A percentile compares a stretch with the other conserved stretches of the same genome.
phyloP scores from a whole-genome alignment of 1,140 invertebrate genomes.

The Papilio polyxenes region DNA sequence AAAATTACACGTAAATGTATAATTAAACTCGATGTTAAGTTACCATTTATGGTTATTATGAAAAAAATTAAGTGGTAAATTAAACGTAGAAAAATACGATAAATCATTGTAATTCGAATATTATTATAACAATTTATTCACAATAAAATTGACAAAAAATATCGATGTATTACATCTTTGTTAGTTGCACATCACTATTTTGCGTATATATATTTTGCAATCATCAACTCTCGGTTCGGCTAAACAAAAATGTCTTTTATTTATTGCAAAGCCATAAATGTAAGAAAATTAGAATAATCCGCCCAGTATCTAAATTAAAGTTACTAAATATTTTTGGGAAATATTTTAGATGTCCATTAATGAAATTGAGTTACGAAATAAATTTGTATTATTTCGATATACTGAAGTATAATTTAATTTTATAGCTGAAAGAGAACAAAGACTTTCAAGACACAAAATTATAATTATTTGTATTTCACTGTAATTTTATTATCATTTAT shows the following conservation, averaged over 20 bases:
- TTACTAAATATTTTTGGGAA: background rate
- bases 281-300: background rate
- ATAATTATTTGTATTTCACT: too few relatives aligned
- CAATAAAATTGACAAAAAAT: background rate
- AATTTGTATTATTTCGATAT: too few relatives aligned
- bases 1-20: too few relatives aligned
- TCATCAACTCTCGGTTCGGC: background rate
- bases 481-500: too few relatives aligned
- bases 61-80: too few relatives aligned
- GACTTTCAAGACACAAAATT: too few relatives aligned
- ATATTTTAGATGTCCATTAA: background rate
- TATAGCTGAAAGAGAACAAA: too few relatives aligned
- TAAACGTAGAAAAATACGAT: background rate
- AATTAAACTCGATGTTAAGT: too few relatives aligned
- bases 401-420: too few relatives aligned
- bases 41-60: too few relatives aligned
- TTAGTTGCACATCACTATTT: background rate
- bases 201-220: slow-evolving; percentile 20
- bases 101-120: background rate
- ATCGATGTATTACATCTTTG: background rate
- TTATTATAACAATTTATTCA: background rate
- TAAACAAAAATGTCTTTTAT: background rate
- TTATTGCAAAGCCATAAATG: background rate
- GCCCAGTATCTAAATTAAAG: background rate
- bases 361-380: background rate